Evolutionary conservation across 2,113 vertebrate genomes (phyloP).

Genomic region (Calidris pugnax): DNA sequence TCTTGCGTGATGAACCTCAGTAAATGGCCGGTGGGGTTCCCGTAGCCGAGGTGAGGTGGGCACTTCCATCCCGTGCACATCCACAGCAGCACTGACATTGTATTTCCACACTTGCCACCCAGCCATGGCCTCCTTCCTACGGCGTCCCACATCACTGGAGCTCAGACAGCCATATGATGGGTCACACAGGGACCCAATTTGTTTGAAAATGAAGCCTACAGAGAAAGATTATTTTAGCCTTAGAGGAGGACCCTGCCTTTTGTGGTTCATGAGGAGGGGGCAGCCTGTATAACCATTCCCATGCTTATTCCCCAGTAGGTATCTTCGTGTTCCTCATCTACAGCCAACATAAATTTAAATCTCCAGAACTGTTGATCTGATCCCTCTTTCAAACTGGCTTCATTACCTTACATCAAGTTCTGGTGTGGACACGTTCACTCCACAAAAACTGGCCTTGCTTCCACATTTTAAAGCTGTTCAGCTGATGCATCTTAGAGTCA

Average conservation of each 20-base stretch:
- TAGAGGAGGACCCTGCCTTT: neutral
- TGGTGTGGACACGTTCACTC: neutral
- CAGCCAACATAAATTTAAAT: neutral
- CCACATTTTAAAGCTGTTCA: neutral
- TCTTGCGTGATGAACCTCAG: neutral
- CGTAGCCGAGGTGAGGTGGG: fast-evolving
- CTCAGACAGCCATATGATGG: neutral
- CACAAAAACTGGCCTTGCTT: neutral
- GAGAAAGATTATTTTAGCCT: neutral
- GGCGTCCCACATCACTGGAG: fast-evolving
- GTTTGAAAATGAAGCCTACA: neutral
- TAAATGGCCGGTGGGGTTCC: neutral
- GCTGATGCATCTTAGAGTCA: neutral
- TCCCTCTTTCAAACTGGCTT: neutral
- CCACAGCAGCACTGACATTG: fast-evolving
- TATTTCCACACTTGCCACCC: fast-evolving
- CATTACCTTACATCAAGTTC: neutral
- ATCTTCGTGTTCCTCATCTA: neutral
- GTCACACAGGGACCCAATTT: neutral
- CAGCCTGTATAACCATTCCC: neutral
- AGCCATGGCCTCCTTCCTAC: neutral
- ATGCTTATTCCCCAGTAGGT: neutral
- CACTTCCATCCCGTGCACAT: fast-evolving
- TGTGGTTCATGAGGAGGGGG: neutral
- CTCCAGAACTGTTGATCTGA: neutral